Base-by-base conservation (phyloP, 2,113 vertebrate genomes). In the Scophthalmus maximus region DNA sequence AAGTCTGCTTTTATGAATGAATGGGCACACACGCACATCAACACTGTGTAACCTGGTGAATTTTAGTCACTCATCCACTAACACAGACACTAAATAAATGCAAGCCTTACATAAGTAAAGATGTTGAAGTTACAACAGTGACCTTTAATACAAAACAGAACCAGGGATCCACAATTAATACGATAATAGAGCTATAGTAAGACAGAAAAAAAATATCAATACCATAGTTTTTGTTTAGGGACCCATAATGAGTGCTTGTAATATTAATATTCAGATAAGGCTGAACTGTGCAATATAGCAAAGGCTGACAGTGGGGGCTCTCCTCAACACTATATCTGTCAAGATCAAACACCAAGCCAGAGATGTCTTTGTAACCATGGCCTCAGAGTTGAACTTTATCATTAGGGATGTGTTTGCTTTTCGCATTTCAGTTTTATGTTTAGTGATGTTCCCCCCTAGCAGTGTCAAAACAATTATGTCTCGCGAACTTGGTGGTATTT, bases 21-120 rank as follows among this genome's bases (percentile, higher is more conserved):
- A 62, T 77, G 64, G 23, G 6, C 46, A 22, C 52, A 15, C 74
- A 56, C 56, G 57, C 50, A 25, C 8, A 9, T 36, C 44, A 4
- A 34, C 46, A 68, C 40, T 61, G 65, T n/a, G 1, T 79, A 78
- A 64, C 79, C 46, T 8, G 12, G 23, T 6, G 42, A 51, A 30
- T 47, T 69, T n/a, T 59, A 51, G 82, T 83, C 30, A 90, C 68
- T 87, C 20, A 89, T 91, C 69, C 57, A 86, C 83, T 26, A 64
- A 34, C 53, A 68, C 14, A 2, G 29, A 49, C n/a, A 53, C 67
- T 20, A 74, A 68, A 77, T 63, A 51, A 57, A 73, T 40, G 20
- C 40, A 50, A 23, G 34, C 29, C 14, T 76, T 72, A 70, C 49
- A 71, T 60, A 79, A 82, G 71, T 5, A 3, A 25, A 32, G 1